Evolutionary conservation across 1,140 invertebrate genomes (phyloP), one percentile per base, ranked within the genome.

Genomic region (Asobara japonica): DNA sequence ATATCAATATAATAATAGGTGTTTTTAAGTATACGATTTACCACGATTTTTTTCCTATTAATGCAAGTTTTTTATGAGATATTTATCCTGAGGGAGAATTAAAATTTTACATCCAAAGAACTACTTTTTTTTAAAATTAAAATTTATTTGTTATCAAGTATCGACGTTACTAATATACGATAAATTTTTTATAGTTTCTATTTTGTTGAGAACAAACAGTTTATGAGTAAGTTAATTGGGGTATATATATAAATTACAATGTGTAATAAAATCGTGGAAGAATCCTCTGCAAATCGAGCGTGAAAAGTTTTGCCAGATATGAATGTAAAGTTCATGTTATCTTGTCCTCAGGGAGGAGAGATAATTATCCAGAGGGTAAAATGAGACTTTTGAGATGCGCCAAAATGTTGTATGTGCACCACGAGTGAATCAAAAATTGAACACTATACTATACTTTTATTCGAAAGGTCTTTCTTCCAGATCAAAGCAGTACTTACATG

Each of bases 1-100:
- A 18, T 66, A 66, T 66, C 22, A 66, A 27, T 38, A 22, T 65
- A 41, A 22, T 65, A 41, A 2, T 66, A 66, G 18, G 5, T 41
- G 31, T 66, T 38, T 11, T 22, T 45, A 25, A 18, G 36, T 22
- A 65, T 65, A n/a, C 25, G 29, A 27, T 61, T 64, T 33, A 13
- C 33, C 11, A 13, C 22, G 27, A 61, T 29, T 61, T 5, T 61
- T 27, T 61, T 61, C 41, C 7, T 45, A 45, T 45, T 45, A 16
- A 45, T 18, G n/a, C n/a, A 45, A 45, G 11, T 27, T 27, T 60
- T 60, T 27, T 13, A 60, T 11, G 7, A 41, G 56, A 27, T 7
- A 71, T 33, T 64, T 27, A 41, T 65, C 29, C 62, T 20, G 13
- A 45, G 62, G 38, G 30, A 56, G 3, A 25, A 45, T 38, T 29